Base-by-base conservation (phyloP, 1,140 invertebrate genomes). In the Pachyrhynchus sulphureomaculatus region DNA sequence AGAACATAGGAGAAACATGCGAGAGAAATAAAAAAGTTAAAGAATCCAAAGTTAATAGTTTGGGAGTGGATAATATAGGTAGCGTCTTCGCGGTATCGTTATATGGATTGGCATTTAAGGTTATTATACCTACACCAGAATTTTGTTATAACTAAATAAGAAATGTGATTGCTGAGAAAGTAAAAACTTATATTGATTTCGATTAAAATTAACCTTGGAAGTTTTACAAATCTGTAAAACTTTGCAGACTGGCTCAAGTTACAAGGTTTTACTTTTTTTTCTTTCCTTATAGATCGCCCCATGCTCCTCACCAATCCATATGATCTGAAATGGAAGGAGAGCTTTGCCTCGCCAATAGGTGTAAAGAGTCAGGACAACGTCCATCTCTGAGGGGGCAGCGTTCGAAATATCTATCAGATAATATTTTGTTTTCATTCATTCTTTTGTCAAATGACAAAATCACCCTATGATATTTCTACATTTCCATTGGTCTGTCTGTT, bases 1-100 rank as follows among this genome's bases (percentile, higher is more conserved):
- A 96, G 77, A 92, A 94, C 72, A 92, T 91, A 0, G 93, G 91
- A 0, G 92, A 95, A 65, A 90, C 92, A 1, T 97, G 95, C 75
- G 91, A 89, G 65, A 80, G 91, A 59, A 91, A 93, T 66, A 91
- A 96, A 36, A 93, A 92, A 74, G 88, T 84, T 56, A 88, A 86
- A 70, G 88, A 88, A 68, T 85, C 82, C 39, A 89, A 89, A 74
- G 89, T 89, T 1, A 88, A 85, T 69, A 84, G 89, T 51, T 79
- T 97, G 17, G 93, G 92, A 4, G 88, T 96, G 41, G 90, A 92
- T 66, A 96, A 96, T 75, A 91, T 95, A 76, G 86, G 94, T 36
- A 95, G 95, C 26, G 90, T 98, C 4, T 98, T 98, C 41, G 70
- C 70, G 0, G 68, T 72, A 6, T 37, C 70, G 26, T 10, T 29